phyloP scores from a whole-genome alignment of 2,113 vertebrate genomes.

The Tretioscincus oriximinensis region DNA sequence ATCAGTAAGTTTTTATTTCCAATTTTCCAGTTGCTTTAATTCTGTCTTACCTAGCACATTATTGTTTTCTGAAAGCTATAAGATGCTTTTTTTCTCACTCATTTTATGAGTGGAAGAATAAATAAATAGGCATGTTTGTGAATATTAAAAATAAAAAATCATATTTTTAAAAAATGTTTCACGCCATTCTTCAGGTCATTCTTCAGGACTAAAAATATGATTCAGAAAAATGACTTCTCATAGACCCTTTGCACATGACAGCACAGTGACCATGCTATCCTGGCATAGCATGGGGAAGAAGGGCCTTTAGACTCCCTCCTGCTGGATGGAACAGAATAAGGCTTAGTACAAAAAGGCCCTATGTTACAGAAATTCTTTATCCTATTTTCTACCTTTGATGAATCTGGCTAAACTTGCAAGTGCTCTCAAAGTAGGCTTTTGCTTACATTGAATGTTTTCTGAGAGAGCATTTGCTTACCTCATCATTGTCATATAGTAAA shows the following conservation, averaged over 20 bases:
- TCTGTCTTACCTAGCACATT: too few species aligned
- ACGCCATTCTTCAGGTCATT: not conserved
- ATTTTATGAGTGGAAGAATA: too few species aligned
- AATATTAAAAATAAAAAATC: constrained; percentile 40
- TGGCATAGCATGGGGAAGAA: too few species aligned
- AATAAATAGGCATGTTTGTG: constrained; percentile 6
- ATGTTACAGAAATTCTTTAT: constrained; percentile 1
- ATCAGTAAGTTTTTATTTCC: too few species aligned
- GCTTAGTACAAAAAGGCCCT: too few species aligned
- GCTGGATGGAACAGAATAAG: too few species aligned
- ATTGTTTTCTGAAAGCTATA: too few species aligned
- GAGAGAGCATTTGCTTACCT: not conserved
- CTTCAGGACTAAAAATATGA: not conserved
- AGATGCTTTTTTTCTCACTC: too few species aligned
- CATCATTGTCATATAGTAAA: not conserved
- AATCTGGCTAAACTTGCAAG: not conserved
- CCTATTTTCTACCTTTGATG: constrained; percentile 37
- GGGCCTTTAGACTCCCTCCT: too few species aligned
- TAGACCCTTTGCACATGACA: constrained; percentile 14
- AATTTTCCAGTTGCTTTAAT: too few species aligned
- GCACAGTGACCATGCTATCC: too few species aligned
- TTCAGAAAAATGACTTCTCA: constrained; percentile 44
- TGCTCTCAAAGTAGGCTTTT: not conserved
- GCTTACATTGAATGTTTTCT: not conserved
- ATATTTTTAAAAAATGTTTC: not conserved